These are phyloP conservation scores for Cybosia mesomella DNA, from an alignment of 2,888 invertebrate genomes.

Conservation along the genomic window DNA sequence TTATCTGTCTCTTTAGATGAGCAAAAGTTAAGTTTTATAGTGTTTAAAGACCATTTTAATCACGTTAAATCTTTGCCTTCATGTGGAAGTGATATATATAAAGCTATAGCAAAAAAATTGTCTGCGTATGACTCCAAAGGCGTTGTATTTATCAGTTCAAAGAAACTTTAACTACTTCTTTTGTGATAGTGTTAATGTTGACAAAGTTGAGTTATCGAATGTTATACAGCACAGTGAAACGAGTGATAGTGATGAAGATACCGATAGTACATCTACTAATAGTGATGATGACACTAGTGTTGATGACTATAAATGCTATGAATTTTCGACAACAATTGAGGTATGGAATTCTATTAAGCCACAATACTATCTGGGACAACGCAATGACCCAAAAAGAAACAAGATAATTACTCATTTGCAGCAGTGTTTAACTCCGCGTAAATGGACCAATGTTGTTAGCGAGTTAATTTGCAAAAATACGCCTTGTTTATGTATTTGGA, in stretches of 20 bases:
- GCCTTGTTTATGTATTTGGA: constrained; percentile 14
- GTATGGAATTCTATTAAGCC: constrained; percentile 13
- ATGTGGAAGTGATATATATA: constrained; percentile 18
- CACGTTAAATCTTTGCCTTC: constrained; percentile 15
- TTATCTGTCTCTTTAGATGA: constrained; percentile 20
- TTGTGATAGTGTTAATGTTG: constrained; percentile 2
- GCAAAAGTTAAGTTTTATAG: constrained; percentile 17
- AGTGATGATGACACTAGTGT: no score
- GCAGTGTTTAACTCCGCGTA: constrained; percentile 7
- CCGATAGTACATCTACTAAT: no score
- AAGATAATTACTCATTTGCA: background rate
- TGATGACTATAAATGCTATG: no score
- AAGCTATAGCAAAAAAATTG: constrained; percentile 15
- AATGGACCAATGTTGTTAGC: constrained; percentile 2
- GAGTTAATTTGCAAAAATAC: constrained; percentile 3
- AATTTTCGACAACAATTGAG: background rate
- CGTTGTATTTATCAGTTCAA: constrained; percentile 20
- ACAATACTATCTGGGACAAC: constrained; percentile 5
- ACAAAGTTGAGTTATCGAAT: background rate
- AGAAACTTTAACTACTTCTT: constrained; percentile 7
- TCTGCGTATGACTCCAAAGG: constrained; percentile 18
- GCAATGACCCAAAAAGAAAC: constrained; percentile 2
- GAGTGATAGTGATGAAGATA: no score
- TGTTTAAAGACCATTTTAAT: constrained; percentile 16
- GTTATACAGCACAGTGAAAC: background rate